These are phyloP conservation scores for Theropithecus gelada DNA, from an alignment of 2,113 vertebrate species.

Conservation along the genomic window DNA sequence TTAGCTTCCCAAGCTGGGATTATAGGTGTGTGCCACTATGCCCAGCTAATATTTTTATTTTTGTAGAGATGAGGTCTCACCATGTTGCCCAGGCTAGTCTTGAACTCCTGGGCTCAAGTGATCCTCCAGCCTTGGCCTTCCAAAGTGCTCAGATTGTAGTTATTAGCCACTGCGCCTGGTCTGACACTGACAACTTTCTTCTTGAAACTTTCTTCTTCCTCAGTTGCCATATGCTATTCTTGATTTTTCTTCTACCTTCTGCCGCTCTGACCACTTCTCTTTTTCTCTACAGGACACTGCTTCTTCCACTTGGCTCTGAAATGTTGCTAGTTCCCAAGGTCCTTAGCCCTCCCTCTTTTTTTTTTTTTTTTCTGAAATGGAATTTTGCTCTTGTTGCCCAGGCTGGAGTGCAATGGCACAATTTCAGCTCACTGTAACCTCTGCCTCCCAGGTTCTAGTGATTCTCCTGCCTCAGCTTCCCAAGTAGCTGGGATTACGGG, in stretches of 20 bases:
- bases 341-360: neutral
- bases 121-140: neutral
- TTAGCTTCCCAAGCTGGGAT: neutral
- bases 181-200: no score
- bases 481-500: no score
- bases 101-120: neutral
- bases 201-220: neutral
- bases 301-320: neutral
- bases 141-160: neutral
- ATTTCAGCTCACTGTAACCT: no score
- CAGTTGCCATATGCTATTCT: neutral
- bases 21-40: neutral
- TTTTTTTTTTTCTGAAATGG: no score
- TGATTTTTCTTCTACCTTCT: neutral
- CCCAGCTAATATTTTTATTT: neutral
- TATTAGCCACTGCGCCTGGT: neutral
- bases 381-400: no score
- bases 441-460: no score
- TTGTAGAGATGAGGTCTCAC: neutral
- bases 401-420: no score
- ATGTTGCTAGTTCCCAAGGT: neutral
- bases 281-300: neutral
- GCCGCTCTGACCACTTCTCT: neutral
- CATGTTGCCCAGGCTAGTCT: neutral
- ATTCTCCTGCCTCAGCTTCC: no score